Conservation (phyloP, 2,113 vertebrate genomes). For the Mustelus asterias region DNA sequence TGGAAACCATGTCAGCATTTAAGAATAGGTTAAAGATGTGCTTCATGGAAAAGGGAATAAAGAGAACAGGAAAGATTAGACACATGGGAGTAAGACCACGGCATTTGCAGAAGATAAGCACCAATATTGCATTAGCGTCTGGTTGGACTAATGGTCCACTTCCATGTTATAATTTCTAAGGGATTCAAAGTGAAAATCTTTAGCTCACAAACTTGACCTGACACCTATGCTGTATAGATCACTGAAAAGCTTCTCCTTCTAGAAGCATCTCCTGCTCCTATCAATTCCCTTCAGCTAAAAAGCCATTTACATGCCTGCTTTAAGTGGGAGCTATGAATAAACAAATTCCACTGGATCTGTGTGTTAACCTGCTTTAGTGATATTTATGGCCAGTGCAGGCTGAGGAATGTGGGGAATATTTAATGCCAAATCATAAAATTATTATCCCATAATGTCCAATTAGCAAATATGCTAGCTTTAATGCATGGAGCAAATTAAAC, state of each 20-base stretch:
- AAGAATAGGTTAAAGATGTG: background rate
- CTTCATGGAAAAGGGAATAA: background rate
- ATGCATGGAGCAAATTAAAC: background rate
- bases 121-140: background rate
- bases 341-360: background rate
- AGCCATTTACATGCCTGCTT: background rate
- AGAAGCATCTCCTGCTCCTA: background rate
- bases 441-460: background rate
- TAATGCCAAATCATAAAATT: background rate
- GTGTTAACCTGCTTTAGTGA: background rate
- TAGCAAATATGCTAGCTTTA: background rate
- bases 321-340: background rate
- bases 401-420: background rate
- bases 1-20: background rate
- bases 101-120: background rate
- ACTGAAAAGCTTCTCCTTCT: background rate
- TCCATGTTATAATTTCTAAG: background rate
- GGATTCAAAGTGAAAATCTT: background rate
- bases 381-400: background rate
- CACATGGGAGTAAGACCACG: background rate
- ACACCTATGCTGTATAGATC: background rate
- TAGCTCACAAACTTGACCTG: background rate
- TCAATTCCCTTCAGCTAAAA: background rate
- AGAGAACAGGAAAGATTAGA: background rate
- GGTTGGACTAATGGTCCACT: background rate